Evolutionary conservation across 2,888 invertebrate genomes (phyloP).

Genomic region (Drosophila meridiana): DNA sequence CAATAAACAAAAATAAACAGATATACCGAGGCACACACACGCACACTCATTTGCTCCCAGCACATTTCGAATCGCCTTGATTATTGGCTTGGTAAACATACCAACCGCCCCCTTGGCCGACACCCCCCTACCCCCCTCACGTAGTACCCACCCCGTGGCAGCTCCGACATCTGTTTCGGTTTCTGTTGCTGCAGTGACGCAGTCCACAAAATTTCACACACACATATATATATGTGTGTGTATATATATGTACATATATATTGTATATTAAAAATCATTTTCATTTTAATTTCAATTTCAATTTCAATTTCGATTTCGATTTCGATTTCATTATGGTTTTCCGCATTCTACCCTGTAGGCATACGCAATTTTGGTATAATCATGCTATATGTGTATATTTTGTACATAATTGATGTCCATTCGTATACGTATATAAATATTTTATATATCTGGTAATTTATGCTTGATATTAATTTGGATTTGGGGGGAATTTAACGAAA

Average conservation of each 20-base stretch:
- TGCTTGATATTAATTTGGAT: neutral
- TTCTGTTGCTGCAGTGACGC: conserved; percentile 50
- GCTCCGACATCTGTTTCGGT: conserved; percentile 11
- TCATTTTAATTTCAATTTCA: conserved; percentile 32
- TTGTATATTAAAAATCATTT: conserved; percentile 25
- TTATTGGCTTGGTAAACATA: conserved; percentile 59
- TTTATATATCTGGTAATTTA: conserved; percentile 4
- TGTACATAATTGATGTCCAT: neutral
- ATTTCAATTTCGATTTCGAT: conserved; percentile 52
- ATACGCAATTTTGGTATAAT: neutral
- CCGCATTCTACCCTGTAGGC: conserved; percentile 9
- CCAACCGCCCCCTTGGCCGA: neutral
- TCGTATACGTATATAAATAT: neutral
- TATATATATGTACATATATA: neutral
- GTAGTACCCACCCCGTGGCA: conserved; percentile 3
- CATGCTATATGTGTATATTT: neutral
- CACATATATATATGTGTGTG: neutral
- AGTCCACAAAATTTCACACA: conserved; percentile 17
- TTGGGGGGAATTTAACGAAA: neutral
- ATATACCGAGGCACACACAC: neutral
- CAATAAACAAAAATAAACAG: conserved; percentile 18
- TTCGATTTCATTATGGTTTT: conserved; percentile 29
- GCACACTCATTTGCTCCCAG: neutral
- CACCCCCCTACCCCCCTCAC: neutral
- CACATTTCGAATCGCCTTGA: conserved; percentile 41